Evolutionary conservation across 2,888 invertebrate species (phyloP).

Genomic region (Fragum whitleyi): DNA sequence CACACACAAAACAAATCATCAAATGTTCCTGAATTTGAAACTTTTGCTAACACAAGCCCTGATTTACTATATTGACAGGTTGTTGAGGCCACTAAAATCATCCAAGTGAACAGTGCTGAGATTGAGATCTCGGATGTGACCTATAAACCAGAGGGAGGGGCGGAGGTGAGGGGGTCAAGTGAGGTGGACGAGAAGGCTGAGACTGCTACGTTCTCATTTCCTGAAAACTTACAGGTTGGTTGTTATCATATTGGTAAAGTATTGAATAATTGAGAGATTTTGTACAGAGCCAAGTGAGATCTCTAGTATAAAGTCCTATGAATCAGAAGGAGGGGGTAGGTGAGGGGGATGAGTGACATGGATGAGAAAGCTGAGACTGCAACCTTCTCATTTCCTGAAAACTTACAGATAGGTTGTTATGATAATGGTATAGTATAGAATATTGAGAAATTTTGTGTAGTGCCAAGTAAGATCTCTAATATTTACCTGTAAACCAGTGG

Average conservation of each 20-base stretch:
- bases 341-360: constrained; percentile 68
- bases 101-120: constrained; percentile 92
- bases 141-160: constrained; percentile 67
- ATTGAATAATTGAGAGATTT: too few relatives aligned
- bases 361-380: constrained; percentile 79
- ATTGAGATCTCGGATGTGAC: constrained; percentile 89
- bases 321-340: constrained; percentile 59
- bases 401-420: constrained; percentile 72
- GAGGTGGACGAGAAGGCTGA: constrained; percentile 77
- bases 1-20: too few relatives aligned
- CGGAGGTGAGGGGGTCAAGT: constrained; percentile 65
- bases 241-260: too few relatives aligned
- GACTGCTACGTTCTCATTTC: constrained; percentile 79
- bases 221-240: constrained; percentile 77
- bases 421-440: too few relatives aligned
- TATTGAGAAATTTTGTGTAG: too few relatives aligned
- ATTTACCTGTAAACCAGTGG: too few relatives aligned
- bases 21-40: too few relatives aligned
- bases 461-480: too few relatives aligned
- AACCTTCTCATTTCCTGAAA: constrained; percentile 78
- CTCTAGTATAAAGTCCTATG: constrained; percentile 86
- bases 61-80: constrained; percentile 87
- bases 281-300: too few relatives aligned
- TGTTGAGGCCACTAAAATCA: constrained; percentile 88
- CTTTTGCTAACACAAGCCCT: too few relatives aligned